A percentile compares a stretch with the other conserved stretches of the same genome.
Conservation (phyloP, 2,888 invertebrate genomes). For the Agonopterix alstromeriana region DNA sequence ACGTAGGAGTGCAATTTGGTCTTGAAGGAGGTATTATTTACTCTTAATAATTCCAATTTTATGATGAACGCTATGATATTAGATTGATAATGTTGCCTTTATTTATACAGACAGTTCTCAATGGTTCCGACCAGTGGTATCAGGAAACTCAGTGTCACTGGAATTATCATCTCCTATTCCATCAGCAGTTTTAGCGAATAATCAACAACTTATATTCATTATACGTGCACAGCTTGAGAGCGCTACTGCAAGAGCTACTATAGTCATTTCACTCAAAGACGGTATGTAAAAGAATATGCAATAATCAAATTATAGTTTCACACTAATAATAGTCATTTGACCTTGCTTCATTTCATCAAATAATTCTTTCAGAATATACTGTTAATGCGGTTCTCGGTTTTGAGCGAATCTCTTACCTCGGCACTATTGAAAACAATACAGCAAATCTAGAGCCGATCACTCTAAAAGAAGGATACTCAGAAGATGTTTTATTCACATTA, state of each 20-base stretch:
- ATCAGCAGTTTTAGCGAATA: constrained; percentile 19
- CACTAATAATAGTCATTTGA: too few relatives aligned
- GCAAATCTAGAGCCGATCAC: constrained; percentile 18
- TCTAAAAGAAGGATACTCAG: constrained; percentile 13
- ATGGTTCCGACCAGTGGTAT: constrained; percentile 12
- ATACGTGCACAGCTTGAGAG: constrained; percentile 19
- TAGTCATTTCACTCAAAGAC: constrained; percentile 19
- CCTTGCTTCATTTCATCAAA: too few relatives aligned
- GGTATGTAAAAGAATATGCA: constrained; percentile 13
- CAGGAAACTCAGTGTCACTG: constrained; percentile 14
- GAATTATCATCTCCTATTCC: constrained; percentile 16
- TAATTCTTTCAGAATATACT: constrained; percentile 6
- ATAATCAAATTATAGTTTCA: too few relatives aligned
- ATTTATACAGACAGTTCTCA: constrained; percentile 17
- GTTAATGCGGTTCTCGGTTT: constrained; percentile 20
- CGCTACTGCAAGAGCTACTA: constrained; percentile 15
- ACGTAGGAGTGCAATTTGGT: background rate
- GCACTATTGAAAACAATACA: constrained; percentile 16
- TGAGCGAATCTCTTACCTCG: constrained; percentile 23
- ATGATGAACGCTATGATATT: too few relatives aligned
- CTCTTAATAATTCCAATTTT: background rate
- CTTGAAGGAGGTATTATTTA: background rate
- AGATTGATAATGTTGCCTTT: background rate
- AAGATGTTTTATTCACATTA: constrained; percentile 10
- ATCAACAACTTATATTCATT: constrained; percentile 22